phyloP scores from a whole-genome alignment of 2,888 invertebrate genomes.

The Troilus luridus region DNA sequence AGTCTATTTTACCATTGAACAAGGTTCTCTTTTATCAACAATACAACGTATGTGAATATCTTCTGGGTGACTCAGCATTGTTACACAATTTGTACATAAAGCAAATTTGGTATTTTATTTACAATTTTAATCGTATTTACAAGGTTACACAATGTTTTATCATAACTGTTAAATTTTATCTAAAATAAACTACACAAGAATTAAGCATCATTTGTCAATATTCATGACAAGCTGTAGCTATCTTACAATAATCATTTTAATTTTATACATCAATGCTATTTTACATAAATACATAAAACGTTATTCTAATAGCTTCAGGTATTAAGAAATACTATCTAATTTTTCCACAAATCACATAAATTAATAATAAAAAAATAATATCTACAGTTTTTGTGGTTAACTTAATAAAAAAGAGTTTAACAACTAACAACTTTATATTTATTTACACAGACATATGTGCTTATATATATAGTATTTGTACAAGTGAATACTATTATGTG shows the following conservation, averaged over 20 bases:
- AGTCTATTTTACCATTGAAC: neutral
- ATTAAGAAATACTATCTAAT: neutral
- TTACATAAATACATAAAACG: neutral
- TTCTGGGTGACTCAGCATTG: neutral
- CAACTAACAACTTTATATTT: neutral
- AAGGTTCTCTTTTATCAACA: neutral
- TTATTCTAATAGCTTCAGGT: neutral
- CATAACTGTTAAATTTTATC: neutral
- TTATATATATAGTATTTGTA: neutral
- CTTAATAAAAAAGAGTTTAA: neutral
- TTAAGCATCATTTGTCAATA: neutral
- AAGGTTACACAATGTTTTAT: neutral
- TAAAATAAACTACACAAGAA: neutral
- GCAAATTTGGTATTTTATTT: neutral
- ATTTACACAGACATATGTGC: neutral
- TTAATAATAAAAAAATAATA: neutral
- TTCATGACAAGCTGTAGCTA: neutral
- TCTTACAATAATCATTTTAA: neutral
- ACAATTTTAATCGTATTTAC: neutral
- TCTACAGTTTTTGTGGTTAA: neutral
- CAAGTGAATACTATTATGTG: neutral
- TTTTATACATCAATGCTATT: neutral
- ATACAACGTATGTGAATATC: neutral
- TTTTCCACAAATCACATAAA: neutral
- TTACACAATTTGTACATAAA: neutral